Conservation (phyloP, 2,113 vertebrate genomes). For the Rhynchomys soricoides region DNA sequence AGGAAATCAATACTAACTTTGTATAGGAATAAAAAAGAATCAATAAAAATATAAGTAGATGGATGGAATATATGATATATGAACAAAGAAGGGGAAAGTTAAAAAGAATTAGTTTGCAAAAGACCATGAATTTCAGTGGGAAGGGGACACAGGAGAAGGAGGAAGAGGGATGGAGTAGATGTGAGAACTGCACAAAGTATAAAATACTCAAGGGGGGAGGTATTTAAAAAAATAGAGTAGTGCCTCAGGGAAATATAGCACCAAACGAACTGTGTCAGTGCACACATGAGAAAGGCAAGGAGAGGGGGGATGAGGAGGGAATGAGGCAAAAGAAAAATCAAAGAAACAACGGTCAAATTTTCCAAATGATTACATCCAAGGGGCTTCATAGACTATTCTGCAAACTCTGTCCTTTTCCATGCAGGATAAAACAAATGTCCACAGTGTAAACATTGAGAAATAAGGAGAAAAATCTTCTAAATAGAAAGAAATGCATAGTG, state of each 20-base stretch:
- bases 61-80: neutral
- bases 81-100: neutral
- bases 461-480: slow-evolving; percentile 22
- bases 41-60: neutral
- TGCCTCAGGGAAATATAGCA: neutral
- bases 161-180: neutral
- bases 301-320: too few species aligned
- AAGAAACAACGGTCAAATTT: neutral
- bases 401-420: neutral
- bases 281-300: neutral
- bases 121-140: neutral
- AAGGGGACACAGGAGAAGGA: neutral
- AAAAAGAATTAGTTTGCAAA: neutral
- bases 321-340: neutral
- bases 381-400: neutral
- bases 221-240: neutral
- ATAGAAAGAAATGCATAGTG: neutral
- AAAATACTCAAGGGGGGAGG: neutral
- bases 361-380: neutral
- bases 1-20: neutral
- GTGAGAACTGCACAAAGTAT: too few species aligned
- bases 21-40: neutral
- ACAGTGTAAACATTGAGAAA: neutral
- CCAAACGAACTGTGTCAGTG: neutral
- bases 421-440: neutral